Conservation (phyloP, 2,113 vertebrate species). For the Microtus pennsylvanicus region DNA sequence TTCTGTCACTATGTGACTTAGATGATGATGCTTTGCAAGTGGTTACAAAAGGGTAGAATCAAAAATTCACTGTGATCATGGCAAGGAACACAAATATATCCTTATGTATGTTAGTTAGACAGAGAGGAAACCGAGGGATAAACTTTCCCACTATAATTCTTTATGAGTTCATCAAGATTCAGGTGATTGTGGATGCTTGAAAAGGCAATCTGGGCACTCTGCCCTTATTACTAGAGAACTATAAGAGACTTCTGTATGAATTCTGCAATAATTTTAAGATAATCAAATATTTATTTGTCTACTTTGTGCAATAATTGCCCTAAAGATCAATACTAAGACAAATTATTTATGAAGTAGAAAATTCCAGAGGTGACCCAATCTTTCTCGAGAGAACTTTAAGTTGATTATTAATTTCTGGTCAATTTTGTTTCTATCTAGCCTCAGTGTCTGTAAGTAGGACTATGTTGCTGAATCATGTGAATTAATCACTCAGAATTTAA, state of each 20-base stretch:
- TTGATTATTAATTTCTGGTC: background rate
- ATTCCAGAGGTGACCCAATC: background rate
- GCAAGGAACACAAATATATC: background rate
- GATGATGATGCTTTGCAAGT: background rate
- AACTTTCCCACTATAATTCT: background rate
- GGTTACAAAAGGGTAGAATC: background rate
- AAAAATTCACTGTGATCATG: background rate
- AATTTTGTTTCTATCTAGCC: background rate
- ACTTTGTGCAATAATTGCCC: background rate
- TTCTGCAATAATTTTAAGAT: conserved; percentile 6
- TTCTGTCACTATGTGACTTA: background rate
- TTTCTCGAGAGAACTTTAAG: background rate
- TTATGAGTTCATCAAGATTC: background rate
- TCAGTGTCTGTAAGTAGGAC: background rate
- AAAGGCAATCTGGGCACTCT: background rate
- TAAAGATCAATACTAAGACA: background rate
- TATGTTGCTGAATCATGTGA: background rate
- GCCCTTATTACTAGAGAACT: background rate
- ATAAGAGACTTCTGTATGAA: background rate
- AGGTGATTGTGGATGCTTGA: background rate
- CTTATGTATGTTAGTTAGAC: background rate
- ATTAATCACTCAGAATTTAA: background rate
- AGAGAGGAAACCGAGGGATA: background rate
- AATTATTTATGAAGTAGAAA: conserved; percentile 13
- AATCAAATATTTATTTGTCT: background rate